Evolutionary conservation across 1,140 invertebrate genomes (phyloP).

Genomic region (Eriocheir sinensis): DNA sequence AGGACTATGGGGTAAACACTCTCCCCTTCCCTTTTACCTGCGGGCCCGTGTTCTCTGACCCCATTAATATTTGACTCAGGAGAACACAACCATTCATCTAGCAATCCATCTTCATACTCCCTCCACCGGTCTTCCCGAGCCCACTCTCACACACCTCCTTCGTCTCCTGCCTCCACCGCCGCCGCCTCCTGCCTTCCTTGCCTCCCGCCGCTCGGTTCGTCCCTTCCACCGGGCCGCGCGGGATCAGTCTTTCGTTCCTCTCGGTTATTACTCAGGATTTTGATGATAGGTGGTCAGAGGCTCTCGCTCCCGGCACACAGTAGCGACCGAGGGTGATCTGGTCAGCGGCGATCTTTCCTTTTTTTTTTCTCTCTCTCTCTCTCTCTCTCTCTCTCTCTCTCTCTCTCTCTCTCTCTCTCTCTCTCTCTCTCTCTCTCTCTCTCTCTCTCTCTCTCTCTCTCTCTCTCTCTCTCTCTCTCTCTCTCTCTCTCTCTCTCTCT

Average conservation of each 20-base stretch:
- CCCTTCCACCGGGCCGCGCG: neutral
- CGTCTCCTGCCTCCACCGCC: neutral
- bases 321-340: conserved; percentile 46
- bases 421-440: neutral
- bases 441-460: neutral
- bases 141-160: neutral
- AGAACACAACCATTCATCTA: neutral
- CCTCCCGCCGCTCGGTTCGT: neutral
- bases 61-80: neutral
- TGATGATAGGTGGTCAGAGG: conserved; percentile 13
- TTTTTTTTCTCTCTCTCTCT: neutral
- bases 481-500: neutral
- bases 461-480: neutral
- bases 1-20: neutral
- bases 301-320: conserved; percentile 32
- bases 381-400: neutral
- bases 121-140: neutral
- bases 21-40: too few relatives aligned
- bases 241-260: neutral
- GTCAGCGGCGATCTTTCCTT: neutral
- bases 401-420: conserved; percentile 32
- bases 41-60: neutral
- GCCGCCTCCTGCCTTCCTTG: neutral
- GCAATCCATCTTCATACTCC: neutral
- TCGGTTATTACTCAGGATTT: neutral